Conservation (phyloP, 2,797 vertebrate species). For the Platyrinchus mystaceus region DNA sequence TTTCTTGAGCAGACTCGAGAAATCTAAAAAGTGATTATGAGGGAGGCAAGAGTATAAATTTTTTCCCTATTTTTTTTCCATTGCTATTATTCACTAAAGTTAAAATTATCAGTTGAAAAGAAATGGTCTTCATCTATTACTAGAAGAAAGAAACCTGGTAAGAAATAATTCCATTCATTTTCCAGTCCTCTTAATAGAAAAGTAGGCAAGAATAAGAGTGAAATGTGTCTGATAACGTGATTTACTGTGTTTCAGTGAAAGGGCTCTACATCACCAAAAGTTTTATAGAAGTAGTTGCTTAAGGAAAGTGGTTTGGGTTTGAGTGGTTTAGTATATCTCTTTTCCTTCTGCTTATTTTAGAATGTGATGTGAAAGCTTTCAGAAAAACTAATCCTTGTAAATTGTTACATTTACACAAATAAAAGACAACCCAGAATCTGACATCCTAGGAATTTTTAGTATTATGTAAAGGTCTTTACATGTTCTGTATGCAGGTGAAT, state of each 20-base stretch:
- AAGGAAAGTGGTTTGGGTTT: background rate
- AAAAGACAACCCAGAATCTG: background rate
- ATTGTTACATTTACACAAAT: background rate
- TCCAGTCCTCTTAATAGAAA: background rate
- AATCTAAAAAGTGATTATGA: background rate
- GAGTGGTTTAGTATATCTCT: background rate
- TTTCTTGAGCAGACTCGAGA: background rate
- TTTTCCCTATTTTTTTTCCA: background rate
- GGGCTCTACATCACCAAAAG: background rate
- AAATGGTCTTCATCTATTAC: background rate
- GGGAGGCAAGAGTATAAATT: background rate
- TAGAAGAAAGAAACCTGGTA: background rate
- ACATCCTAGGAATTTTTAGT: background rate
- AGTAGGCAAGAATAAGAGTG: background rate
- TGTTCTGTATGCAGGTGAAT: background rate
- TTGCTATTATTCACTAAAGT: background rate
- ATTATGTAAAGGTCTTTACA: background rate
- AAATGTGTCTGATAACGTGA: background rate
- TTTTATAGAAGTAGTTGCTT: background rate
- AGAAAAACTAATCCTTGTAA: background rate
- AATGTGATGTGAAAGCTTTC: background rate
- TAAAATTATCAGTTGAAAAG: background rate
- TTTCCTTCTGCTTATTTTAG: background rate
- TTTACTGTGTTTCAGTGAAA: background rate
- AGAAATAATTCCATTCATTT: background rate